Conservation (phyloP, 1,140 invertebrate genomes). For the Paramacrobiotus metropolitanus region DNA sequence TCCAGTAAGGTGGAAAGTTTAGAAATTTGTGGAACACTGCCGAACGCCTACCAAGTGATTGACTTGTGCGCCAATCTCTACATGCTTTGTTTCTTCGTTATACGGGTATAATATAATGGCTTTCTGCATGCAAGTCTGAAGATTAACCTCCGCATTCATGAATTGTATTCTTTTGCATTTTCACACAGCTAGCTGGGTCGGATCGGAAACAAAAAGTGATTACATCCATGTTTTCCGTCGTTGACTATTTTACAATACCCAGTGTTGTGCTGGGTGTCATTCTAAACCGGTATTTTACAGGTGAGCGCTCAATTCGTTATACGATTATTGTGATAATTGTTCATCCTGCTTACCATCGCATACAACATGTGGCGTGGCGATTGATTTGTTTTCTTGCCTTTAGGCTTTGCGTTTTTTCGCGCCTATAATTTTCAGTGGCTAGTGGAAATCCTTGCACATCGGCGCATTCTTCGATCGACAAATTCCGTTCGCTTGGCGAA, state of each 20-base stretch:
- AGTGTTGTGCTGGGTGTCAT: neutral
- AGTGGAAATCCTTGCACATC: neutral
- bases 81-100: neutral
- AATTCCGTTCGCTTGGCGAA: neutral
- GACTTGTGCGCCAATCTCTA: neutral
- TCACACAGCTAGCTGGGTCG: neutral
- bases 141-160: neutral
- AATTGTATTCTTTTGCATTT: neutral
- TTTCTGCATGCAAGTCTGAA: neutral
- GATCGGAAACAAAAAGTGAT: neutral
- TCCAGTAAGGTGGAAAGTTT: neutral
- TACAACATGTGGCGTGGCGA: too few relatives aligned
- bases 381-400: too few relatives aligned
- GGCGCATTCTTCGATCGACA: neutral
- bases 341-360: neutral
- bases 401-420: neutral
- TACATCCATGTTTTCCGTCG: neutral
- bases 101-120: neutral
- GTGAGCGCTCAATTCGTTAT: neutral
- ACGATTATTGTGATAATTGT: neutral
- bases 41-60: neutral
- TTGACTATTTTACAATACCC: conserved; percentile 1
- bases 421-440: conserved; percentile 2
- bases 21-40: neutral
- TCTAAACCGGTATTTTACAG: neutral